Conservation (phyloP, 2,888 invertebrate species). For the Notodonta dromedarius region DNA sequence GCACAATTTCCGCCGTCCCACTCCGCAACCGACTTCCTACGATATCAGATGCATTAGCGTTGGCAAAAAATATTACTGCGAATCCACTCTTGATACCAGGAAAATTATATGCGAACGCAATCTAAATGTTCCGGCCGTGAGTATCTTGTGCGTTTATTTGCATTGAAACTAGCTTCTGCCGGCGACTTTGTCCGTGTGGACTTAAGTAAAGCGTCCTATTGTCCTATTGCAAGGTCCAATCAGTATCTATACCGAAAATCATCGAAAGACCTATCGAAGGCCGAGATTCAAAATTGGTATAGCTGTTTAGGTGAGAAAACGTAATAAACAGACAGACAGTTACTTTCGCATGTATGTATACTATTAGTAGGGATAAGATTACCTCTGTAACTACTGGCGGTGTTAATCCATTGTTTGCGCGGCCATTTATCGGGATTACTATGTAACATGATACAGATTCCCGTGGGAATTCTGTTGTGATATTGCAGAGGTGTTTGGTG, state of each 20-base stretch:
- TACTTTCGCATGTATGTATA: too few species aligned
- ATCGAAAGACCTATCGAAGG: too few species aligned
- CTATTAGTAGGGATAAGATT: conserved; percentile 16
- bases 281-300: too few species aligned
- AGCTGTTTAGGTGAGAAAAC: too few species aligned
- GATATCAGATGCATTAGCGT: conserved; percentile 60
- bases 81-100: conserved; percentile 41
- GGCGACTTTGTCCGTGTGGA: too few species aligned
- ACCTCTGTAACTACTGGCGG: conserved; percentile 12
- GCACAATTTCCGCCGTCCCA: conserved; percentile 67
- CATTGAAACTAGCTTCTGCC: too few species aligned
- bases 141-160: conserved; percentile 30
- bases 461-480: conserved; percentile 28
- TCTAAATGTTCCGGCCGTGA: conserved; percentile 23
- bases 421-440: conserved; percentile 30
- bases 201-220: too few species aligned
- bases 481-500: conserved; percentile 8
- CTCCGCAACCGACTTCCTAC: conserved; percentile 58
- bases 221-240: too few species aligned
- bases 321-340: too few species aligned
- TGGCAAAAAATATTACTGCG: conserved; percentile 51
- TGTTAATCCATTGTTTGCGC: conserved; percentile 30
- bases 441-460: conserved; percentile 31
- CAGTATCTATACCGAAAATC: too few species aligned
- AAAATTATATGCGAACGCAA: conserved; percentile 35